These are phyloP conservation scores for Euphonia xanthogaster DNA, from an alignment of 2,797 vertebrate species.

Conservation along the genomic window DNA sequence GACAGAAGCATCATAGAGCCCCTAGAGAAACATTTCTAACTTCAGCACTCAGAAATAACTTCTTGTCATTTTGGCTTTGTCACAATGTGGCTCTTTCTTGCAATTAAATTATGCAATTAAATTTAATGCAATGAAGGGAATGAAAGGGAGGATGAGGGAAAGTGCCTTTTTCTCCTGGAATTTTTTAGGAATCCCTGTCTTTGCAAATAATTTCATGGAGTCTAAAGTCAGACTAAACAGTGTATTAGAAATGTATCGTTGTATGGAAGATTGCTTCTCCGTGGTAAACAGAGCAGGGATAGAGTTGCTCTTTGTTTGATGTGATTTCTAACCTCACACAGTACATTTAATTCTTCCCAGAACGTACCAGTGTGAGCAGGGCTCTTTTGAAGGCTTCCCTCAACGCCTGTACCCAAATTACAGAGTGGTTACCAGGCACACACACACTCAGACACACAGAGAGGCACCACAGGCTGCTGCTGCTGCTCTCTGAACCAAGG, in stretches of 20 bases:
- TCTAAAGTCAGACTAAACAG: constrained; percentile 76
- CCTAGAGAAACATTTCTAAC: neutral
- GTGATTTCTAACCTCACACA: neutral
- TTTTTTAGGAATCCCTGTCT: constrained; percentile 26
- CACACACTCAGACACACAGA: neutral
- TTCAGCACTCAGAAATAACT: neutral
- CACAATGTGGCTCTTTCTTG: neutral
- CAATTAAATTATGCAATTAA: neutral
- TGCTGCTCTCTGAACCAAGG: neutral
- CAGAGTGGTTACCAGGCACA: neutral
- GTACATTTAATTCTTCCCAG: constrained; percentile 54
- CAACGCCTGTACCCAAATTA: neutral
- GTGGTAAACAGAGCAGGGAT: constrained; percentile 32
- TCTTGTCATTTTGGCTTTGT: neutral
- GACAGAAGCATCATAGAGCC: neutral
- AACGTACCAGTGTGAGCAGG: neutral
- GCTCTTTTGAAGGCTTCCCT: constrained; percentile 4
- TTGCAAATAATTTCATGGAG: constrained; percentile 58
- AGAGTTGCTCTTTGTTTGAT: constrained; percentile 23
- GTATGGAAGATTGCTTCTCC: constrained; percentile 31
- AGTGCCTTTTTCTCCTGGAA: neutral
- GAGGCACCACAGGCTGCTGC: neutral
- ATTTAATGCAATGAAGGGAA: neutral
- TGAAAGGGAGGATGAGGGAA: neutral
- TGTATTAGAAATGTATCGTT: constrained; percentile 38